A percentile compares a stretch with the other conserved stretches of the same genome.
Conservation (phyloP, 2,888 invertebrate genomes). For the Monoplex corrugatus region DNA sequence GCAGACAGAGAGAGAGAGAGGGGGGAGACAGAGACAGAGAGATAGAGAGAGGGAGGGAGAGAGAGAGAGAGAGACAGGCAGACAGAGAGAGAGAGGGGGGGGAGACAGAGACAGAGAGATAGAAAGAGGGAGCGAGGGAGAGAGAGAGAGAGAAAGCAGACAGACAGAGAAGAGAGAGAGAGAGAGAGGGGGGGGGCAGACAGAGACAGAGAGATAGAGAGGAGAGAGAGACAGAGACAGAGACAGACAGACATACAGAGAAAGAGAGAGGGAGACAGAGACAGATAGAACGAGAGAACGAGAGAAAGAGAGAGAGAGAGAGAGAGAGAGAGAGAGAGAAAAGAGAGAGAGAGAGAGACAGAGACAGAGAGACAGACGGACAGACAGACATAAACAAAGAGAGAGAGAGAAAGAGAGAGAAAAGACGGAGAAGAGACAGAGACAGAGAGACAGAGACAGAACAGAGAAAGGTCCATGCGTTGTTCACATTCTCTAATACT, state of each 20-base stretch:
- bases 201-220: not conserved
- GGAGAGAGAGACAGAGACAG: not conserved
- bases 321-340: not conserved
- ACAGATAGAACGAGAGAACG: not conserved
- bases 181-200: not conserved
- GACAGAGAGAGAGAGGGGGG: too few species aligned
- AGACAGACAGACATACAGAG: not conserved
- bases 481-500: not conserved
- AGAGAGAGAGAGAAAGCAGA: too few species aligned
- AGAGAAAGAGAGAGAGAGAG: constrained; percentile 18
- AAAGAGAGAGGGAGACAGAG: not conserved
- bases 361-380: not conserved
- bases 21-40: too few species aligned
- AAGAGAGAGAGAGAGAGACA: not conserved
- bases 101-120: too few species aligned
- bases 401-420: not conserved
- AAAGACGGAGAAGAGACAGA: not conserved
- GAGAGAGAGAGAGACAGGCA: too few species aligned
- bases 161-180: too few species aligned
- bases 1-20: too few species aligned
- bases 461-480: not conserved
- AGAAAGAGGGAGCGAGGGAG: too few species aligned
- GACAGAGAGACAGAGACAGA: constrained; percentile 21
- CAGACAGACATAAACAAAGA: not conserved
- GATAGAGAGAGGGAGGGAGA: too few species aligned